phyloP scores from a whole-genome alignment of 2,888 invertebrate genomes.

The Polydesmus complanatus region DNA sequence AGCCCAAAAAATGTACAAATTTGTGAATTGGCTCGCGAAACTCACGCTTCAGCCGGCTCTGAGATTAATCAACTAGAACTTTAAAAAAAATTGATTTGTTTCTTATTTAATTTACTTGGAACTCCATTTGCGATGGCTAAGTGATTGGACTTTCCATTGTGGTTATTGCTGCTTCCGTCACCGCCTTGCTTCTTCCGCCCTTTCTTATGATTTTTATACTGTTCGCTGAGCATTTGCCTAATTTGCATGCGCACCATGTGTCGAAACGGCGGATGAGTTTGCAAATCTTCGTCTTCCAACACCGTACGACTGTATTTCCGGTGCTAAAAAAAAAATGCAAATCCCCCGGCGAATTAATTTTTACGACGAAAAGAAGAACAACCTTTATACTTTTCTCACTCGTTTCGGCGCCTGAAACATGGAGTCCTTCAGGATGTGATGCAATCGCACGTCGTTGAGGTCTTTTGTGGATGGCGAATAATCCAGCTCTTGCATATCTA shows the following conservation, averaged over 20 bases:
- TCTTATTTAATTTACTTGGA: no score
- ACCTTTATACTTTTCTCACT: constrained; percentile 28
- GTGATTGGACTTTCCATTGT: not conserved
- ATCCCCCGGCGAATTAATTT: not conserved
- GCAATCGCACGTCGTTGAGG: constrained; percentile 82
- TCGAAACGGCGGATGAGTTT: constrained; percentile 35
- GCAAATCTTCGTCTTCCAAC: constrained; percentile 22
- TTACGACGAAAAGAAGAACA: not conserved
- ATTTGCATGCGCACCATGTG: constrained; percentile 82
- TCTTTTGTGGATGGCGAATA: constrained; percentile 86
- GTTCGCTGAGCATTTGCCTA: constrained; percentile 68
- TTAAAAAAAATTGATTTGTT: no score
- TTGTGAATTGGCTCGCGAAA: no score
- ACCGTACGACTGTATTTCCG: constrained; percentile 23
- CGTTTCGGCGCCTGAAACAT: constrained; percentile 52
- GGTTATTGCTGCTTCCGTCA: not conserved
- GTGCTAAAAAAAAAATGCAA: constrained; percentile 20
- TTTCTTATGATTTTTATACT: constrained; percentile 65
- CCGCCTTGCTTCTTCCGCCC: constrained; percentile 57
- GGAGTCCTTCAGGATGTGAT: constrained; percentile 54
- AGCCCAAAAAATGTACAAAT: no score
- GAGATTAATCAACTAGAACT: no score
- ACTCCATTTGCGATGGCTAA: not conserved
- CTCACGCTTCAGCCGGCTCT: no score
- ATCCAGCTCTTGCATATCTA: constrained; percentile 85